Conservation (phyloP, 2,888 invertebrate species). For the Nemoura dubitans region DNA sequence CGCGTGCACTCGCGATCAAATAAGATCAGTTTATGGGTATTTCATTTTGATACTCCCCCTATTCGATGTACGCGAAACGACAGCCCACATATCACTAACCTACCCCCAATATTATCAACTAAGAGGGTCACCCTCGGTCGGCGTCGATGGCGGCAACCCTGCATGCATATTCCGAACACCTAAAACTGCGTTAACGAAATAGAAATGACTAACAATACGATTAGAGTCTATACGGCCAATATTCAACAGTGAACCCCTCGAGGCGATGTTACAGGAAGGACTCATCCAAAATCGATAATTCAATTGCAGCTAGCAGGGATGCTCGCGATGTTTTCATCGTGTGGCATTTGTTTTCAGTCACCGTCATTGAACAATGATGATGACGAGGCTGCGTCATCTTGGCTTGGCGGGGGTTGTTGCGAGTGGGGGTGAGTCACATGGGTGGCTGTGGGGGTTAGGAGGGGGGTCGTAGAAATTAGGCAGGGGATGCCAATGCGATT, state of each 20-base stretch:
- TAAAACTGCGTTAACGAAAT: conserved; percentile 37
- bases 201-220: conserved; percentile 36
- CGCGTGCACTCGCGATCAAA: conserved; percentile 21
- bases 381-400: conserved; percentile 37
- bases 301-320: not conserved
- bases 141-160: not conserved
- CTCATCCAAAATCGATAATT: conserved; percentile 19
- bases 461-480: conserved; percentile 29
- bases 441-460: not conserved
- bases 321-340: conserved; percentile 31
- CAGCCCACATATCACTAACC: conserved; percentile 36
- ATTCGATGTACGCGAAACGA: not conserved
- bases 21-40: conserved; percentile 28
- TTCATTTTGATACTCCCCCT: conserved; percentile 32
- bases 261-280: conserved; percentile 24
- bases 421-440: conserved; percentile 26
- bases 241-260: not conserved
- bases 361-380: conserved; percentile 28
- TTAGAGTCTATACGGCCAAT: conserved; percentile 31
- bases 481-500: conserved; percentile 32
- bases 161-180: conserved; percentile 35
- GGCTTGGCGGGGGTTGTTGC: not conserved
- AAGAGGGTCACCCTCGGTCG: conserved; percentile 23
- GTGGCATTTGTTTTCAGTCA: conserved; percentile 31
- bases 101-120: conserved; percentile 32